These are phyloP conservation scores for Irena cyanogastra DNA, from an alignment of 2,113 vertebrate genomes.

Conservation along the genomic window DNA sequence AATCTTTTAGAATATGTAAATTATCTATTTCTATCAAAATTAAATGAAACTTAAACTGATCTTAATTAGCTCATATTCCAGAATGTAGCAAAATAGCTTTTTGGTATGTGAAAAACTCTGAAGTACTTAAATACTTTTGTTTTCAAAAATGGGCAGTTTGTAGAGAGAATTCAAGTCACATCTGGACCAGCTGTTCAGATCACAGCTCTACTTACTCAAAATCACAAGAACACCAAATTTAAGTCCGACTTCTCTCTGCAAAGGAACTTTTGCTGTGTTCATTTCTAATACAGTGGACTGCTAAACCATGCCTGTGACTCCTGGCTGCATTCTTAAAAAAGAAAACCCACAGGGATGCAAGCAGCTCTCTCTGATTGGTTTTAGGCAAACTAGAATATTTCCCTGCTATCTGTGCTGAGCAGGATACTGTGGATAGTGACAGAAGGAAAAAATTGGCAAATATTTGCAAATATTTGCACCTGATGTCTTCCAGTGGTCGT, in stretches of 20 bases:
- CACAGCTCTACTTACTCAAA: neutral
- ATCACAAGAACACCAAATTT: neutral
- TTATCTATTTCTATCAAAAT: conserved; percentile 11
- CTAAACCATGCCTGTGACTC: neutral
- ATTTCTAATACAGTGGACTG: neutral
- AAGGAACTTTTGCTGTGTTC: neutral
- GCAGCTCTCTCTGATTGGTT: neutral
- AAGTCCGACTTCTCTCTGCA: neutral
- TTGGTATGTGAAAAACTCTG: neutral
- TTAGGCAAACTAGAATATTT: neutral
- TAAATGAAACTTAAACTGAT: neutral
- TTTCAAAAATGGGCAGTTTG: neutral
- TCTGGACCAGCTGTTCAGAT: neutral
- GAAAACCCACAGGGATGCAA: neutral
- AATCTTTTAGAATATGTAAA: neutral
- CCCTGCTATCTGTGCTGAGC: neutral
- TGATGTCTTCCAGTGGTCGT: neutral
- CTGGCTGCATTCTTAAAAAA: neutral
- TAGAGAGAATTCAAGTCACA: neutral
- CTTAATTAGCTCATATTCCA: conserved; percentile 4
- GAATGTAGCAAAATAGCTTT: neutral
- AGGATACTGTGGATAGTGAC: neutral
- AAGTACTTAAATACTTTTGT: neutral
- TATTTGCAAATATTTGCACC: neutral
- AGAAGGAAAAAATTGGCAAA: neutral